A percentile compares a stretch with the other conserved stretches of the same genome.
Conservation (phyloP, 1,140 invertebrate genomes). For the Meloidogyne hapla region DNA sequence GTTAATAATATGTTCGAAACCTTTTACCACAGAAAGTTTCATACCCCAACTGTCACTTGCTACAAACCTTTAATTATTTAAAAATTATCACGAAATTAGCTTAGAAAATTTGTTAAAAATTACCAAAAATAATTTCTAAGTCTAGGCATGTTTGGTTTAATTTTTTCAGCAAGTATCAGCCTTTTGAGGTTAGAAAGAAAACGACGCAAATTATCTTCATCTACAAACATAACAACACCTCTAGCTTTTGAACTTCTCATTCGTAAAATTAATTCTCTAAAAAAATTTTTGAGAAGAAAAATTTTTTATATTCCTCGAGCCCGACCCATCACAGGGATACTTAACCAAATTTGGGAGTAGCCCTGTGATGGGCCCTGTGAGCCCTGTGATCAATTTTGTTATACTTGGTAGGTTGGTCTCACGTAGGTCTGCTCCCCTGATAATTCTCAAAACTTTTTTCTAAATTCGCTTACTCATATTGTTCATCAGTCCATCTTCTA, state of each 20-base stretch:
- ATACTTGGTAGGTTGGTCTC: no score
- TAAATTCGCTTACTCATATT: conserved; percentile 49
- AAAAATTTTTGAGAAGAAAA: conserved; percentile 73
- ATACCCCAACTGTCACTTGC: conserved; percentile 74
- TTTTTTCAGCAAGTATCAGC: conserved; percentile 38
- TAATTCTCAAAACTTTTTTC: neutral
- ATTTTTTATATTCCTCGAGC: conserved; percentile 70
- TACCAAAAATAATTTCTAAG: conserved; percentile 59
- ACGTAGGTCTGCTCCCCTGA: no score
- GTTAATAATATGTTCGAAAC: conserved; percentile 70
- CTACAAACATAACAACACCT: conserved; percentile 75
- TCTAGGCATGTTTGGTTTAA: conserved; percentile 44
- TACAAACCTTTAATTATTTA: conserved; percentile 70
- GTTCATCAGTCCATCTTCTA: conserved; percentile 58
- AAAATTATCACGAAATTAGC: conserved; percentile 38
- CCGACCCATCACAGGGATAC: no score
- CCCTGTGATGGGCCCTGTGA: no score
- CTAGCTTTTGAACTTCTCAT: conserved; percentile 70
- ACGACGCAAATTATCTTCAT: conserved; percentile 74
- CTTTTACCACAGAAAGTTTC: conserved; percentile 71
- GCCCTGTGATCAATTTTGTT: no score
- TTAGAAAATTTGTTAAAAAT: no score
- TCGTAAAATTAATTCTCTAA: conserved; percentile 66
- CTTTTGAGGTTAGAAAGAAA: conserved; percentile 62
- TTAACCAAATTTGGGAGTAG: no score